Base-by-base conservation (phyloP, 2,113 vertebrate genomes). In the Sinocyclocheilus anophthalmus region DNA sequence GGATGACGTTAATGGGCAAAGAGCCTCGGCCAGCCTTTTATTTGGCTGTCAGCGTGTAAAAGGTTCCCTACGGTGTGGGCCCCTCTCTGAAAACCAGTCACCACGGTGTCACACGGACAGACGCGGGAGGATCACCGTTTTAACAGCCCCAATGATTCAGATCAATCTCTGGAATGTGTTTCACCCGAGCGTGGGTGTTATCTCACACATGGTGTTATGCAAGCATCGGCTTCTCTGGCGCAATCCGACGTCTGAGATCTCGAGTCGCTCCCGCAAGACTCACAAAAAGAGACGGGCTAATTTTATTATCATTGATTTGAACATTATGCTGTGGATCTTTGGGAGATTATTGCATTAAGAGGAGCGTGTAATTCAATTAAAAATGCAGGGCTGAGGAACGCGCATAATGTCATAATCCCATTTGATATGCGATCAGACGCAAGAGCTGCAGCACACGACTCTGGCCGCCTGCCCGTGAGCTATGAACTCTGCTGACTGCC, bases 271-370 rank as follows among this genome's bases (percentile, higher is more conserved):
- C 77, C 11, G 12, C 48, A 59, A 48, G 30, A 57, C 69, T 88
- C 83, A 69, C 84, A 87, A 91, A 89, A 83, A 89, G 75, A 73
- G 87, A 84, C 67, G 63, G 80, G 69, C 81, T 83, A 61, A 82
- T 92, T 92, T 91, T 91, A 93, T 93, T 93, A 90, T 75, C 92
- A 93, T 92, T 93, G 94, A 95, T 93, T 94, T 83, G 86, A 87
- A 87, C 91, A 91, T 92, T 91, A 92, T 85, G 87, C 87, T 89
- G 90, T 89, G 90, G 92, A 92, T 92, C 90, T 92, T 91, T 90
- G 91, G 83, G 85, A 88, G 90, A 91, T 94, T 93, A 94, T 93
- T 93, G 90, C 90, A 93, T 94, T 94, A 93, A 93, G 93, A 91
- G 81, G 85, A 76, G 85, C 63, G 30, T 91, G 90, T 92, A 94